Conservation (phyloP, 2,888 invertebrate species). For the Nymphalis polychloros region DNA sequence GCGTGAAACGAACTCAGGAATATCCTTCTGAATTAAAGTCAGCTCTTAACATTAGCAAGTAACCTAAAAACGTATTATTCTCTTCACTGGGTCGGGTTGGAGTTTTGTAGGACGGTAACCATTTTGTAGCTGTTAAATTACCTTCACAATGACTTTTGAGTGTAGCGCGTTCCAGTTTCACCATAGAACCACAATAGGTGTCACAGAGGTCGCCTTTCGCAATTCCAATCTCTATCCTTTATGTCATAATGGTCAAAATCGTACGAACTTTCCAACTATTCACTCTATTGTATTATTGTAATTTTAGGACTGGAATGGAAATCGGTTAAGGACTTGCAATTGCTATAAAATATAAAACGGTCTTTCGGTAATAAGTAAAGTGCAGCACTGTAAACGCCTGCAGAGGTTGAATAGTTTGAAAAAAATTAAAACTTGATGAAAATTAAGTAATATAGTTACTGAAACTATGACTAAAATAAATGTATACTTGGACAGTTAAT, state of each 20-base stretch:
- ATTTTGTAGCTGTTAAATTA: slow-evolving; percentile 34
- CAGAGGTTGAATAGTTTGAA: neutral
- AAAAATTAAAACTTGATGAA: neutral
- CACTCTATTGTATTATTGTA: slow-evolving; percentile 25
- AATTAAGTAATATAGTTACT: neutral
- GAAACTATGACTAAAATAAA: no score
- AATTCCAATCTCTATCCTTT: slow-evolving; percentile 22
- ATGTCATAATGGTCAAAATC: slow-evolving; percentile 14
- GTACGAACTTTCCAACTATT: slow-evolving; percentile 6
- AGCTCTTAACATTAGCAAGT: slow-evolving; percentile 26
- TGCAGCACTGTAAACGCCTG: neutral
- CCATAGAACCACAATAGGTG: slow-evolving; percentile 19
- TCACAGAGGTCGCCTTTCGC: slow-evolving; percentile 15
- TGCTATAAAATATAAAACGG: slow-evolving; percentile 10
- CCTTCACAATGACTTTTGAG: slow-evolving; percentile 34
- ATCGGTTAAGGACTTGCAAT: slow-evolving; percentile 28
- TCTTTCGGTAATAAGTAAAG: slow-evolving; percentile 3
- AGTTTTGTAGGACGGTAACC: slow-evolving; percentile 23
- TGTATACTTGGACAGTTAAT: no score
- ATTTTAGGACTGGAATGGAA: slow-evolving; percentile 26
- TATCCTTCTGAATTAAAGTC: slow-evolving; percentile 24
- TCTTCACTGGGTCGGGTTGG: slow-evolving; percentile 31
- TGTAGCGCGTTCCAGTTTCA: slow-evolving; percentile 33
- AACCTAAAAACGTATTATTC: slow-evolving; percentile 36
- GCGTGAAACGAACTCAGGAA: slow-evolving; percentile 6